Evolutionary conservation across 2,888 invertebrate species (phyloP).

Genomic region (Archips crataeganus): DNA sequence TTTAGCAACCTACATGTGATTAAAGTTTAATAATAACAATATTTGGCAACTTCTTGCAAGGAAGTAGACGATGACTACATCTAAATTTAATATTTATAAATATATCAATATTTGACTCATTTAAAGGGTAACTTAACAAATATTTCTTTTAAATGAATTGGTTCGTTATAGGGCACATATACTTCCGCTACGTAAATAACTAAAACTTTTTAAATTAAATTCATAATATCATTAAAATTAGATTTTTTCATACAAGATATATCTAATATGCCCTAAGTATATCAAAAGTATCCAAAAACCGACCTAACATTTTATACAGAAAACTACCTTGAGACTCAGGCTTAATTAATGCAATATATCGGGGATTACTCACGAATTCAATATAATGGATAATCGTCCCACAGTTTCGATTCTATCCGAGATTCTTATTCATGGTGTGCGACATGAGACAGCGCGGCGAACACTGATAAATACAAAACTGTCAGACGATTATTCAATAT

Average conservation of each 20-base stretch:
- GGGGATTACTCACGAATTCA: too few species aligned
- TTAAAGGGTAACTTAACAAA: slow-evolving; percentile 32
- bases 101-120: slow-evolving; percentile 34
- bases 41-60: slow-evolving; percentile 60
- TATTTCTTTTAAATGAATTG: slow-evolving; percentile 1
- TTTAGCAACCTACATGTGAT: slow-evolving; percentile 8
- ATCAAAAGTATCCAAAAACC: not conserved
- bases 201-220: not conserved
- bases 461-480: too few species aligned
- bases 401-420: too few species aligned
- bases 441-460: too few species aligned
- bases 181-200: not conserved
- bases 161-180: slow-evolving; percentile 4
- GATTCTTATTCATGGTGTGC: too few species aligned
- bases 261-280: not conserved
- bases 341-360: too few species aligned
- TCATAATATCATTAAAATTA: not conserved
- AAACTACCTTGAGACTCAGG: too few species aligned
- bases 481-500: too few species aligned
- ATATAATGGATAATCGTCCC: too few species aligned
- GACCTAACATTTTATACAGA: not conserved
- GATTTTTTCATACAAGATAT: not conserved
- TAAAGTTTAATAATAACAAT: slow-evolving; percentile 45
- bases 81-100: slow-evolving; percentile 21
- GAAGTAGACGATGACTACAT: slow-evolving; percentile 50